Evolutionary conservation across 2,113 vertebrate species (phyloP), one percentile per base, ranked within the genome.

Genomic region (Chlorodrepanis virens): DNA sequence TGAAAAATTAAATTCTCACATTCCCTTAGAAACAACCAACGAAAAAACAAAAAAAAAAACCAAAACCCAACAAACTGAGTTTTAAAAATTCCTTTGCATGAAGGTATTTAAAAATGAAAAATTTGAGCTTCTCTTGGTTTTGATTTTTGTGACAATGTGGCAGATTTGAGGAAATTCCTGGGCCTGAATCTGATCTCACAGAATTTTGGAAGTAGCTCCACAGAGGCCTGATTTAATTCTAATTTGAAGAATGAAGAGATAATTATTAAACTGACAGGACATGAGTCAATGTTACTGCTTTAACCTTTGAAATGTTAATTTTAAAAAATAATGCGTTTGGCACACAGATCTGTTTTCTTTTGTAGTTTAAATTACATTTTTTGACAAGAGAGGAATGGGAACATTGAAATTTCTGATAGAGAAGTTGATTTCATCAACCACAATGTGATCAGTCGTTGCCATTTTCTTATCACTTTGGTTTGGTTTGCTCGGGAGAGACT

Each of bases 61-160:
- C 35, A 35, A 9, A 4, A 16, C 52, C 17, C 27, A 31, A 6
- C 6, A 44, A 29, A 13, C 2, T 9, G 8, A 12, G 0, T 1
- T 49, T 89, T 70, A 15, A 44, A 72, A 57, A 29, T 53, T 78
- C 7, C 65, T 81, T 25, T 44, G 4, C 53, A 37, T 72, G 12
- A 85, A 44, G 12, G 4, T 42, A 42, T 5, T 83, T 17, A 53
- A 80, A 69, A 40, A 12, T 14, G 37, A 7, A 7, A 33, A 69
- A 14, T 74, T 74, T 0, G 0, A 70, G 14, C 5, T 74, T 67
- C 25, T 39, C 29, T 44, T 53, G 13, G 19, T 45, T 89, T 72
- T 67, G 15, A 40, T 72, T 78, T 86, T 60, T 81, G 29, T 44
- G 33, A 9, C 13, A 33, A 23, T 24, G 8, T 54, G 63, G 27